phyloP scores from a whole-genome alignment of 1,140 invertebrate genomes.

The Probaryconus sp. region DNA sequence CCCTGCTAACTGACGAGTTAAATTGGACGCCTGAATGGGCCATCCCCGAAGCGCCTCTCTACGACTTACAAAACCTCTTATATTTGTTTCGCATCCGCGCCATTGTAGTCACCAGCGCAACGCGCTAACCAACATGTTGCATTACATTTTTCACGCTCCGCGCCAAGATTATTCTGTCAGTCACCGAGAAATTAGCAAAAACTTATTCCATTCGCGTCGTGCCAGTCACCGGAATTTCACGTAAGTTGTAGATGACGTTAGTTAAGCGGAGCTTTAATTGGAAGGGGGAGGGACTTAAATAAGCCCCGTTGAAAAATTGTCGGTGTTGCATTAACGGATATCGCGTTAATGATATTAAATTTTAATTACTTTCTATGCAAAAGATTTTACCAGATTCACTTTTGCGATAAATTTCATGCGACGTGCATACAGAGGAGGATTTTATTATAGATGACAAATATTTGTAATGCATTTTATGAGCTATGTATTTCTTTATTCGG shows the following conservation, averaged over 20 bases:
- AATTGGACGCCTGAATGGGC: constrained; percentile 45
- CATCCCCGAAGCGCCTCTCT: constrained; percentile 20
- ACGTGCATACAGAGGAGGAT: too few species aligned
- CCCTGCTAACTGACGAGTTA: constrained; percentile 35
- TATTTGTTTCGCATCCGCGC: constrained; percentile 32
- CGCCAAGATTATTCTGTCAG: constrained; percentile 51
- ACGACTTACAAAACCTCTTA: constrained; percentile 28
- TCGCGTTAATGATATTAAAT: constrained; percentile 16
- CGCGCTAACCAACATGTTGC: too few species aligned
- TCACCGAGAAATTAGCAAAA: constrained; percentile 56
- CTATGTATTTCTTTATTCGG: too few species aligned
- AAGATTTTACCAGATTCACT: too few species aligned
- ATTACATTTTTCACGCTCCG: constrained; percentile 33
- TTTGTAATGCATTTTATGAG: too few species aligned
- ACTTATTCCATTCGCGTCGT: constrained; percentile 43
- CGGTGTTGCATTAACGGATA: constrained; percentile 13
- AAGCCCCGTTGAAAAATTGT: too few species aligned
- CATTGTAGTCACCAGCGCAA: too few species aligned
- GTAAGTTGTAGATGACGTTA: too few species aligned
- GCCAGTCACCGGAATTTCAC: constrained; percentile 16
- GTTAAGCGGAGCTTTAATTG: constrained; percentile 20
- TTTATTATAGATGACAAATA: too few species aligned
- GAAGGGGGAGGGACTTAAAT: not conserved
- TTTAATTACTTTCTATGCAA: too few species aligned
- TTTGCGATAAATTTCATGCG: too few species aligned